Evolutionary conservation across 2,113 vertebrate species (phyloP).

Genomic region (Hydrolagus affinis): DNA sequence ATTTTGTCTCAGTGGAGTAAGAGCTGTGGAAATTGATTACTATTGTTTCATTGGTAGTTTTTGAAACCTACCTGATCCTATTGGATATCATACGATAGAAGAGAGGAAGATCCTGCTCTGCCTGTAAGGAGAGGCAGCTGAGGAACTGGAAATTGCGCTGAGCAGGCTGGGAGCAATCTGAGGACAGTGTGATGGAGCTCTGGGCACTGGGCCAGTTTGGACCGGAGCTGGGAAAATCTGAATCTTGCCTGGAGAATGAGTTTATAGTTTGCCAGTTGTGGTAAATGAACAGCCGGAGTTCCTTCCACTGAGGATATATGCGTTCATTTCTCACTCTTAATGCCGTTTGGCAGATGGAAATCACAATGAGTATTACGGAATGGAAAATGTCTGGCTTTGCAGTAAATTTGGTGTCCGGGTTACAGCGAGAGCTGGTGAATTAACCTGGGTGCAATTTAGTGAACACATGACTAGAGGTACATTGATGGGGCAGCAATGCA

Average conservation of each 20-base stretch:
- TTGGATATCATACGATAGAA: not conserved
- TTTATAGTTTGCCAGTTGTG: not conserved
- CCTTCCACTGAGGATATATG: not conserved
- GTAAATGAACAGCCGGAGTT: not conserved
- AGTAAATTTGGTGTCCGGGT: not conserved
- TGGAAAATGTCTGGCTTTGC: not conserved
- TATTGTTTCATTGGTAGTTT: not conserved
- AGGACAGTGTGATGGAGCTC: not conserved
- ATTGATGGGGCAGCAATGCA: no score
- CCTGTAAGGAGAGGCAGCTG: not conserved
- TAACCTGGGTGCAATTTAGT: no score
- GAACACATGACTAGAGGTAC: no score
- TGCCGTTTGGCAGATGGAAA: not conserved
- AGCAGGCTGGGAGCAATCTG: not conserved
- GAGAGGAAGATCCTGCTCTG: not conserved
- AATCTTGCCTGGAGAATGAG: slow-evolving; percentile 14
- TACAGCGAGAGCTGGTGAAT: not conserved
- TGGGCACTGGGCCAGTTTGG: not conserved
- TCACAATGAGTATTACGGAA: not conserved
- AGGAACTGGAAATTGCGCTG: not conserved
- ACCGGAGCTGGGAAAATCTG: slow-evolving; percentile 19
- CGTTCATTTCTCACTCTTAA: no score
- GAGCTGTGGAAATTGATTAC: not conserved
- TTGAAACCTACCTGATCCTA: no score
- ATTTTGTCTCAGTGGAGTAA: not conserved